These are phyloP conservation scores for Ptilorrhoa leucosticta DNA, from an alignment of 2,113 vertebrate genomes.

Conservation along the genomic window DNA sequence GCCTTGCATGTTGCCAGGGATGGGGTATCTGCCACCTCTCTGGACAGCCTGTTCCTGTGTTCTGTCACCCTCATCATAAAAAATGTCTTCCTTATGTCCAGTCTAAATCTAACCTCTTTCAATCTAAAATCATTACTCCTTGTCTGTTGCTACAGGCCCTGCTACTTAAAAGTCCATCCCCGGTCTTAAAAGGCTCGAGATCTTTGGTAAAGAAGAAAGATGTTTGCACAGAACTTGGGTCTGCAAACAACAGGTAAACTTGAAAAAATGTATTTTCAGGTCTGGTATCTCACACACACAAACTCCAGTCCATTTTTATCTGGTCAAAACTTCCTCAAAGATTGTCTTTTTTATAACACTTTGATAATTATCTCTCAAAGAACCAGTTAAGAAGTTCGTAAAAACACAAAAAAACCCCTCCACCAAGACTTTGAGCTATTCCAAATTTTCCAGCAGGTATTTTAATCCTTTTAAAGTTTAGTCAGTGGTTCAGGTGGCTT, in stretches of 20 bases:
- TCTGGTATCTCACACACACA: background rate
- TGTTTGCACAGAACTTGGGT: background rate
- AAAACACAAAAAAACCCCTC: accelerated
- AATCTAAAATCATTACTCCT: background rate
- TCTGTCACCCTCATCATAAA: background rate
- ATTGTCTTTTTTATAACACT: background rate
- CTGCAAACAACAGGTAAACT: background rate
- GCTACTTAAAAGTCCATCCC: background rate
- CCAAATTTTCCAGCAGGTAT: background rate
- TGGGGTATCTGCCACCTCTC: background rate
- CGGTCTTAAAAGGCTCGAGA: background rate
- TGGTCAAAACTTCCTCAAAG: background rate
- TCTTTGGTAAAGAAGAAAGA: background rate
- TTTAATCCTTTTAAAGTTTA: background rate
- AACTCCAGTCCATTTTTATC: background rate
- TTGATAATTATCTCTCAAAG: background rate
- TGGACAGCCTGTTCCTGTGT: background rate
- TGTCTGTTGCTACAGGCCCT: background rate
- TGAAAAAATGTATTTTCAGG: background rate
- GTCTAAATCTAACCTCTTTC: background rate
- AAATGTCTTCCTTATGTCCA: background rate
- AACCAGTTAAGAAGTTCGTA: background rate
- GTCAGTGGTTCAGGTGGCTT: background rate
- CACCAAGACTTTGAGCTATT: background rate
- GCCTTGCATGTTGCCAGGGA: background rate